phyloP scores from a whole-genome alignment of 2,888 invertebrate genomes.

The Drosophila algonquin region DNA sequence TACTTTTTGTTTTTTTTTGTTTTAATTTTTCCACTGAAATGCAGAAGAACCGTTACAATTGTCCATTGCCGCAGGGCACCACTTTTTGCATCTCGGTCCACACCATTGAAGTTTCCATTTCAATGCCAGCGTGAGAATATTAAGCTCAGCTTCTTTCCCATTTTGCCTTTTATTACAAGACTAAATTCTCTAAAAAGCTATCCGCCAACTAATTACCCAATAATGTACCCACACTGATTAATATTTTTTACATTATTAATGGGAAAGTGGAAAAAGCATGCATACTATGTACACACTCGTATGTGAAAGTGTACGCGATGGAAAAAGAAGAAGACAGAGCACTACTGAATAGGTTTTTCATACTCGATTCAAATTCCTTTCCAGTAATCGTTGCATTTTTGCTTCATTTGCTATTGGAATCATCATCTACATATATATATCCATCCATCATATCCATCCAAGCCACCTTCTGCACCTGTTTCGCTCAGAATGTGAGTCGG shows the following conservation, averaged over 20 bases:
- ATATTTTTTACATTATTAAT: slow-evolving; percentile 24
- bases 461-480: neutral
- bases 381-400: slow-evolving; percentile 1
- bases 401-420: neutral
- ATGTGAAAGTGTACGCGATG: slow-evolving; percentile 1
- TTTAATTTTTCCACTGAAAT: neutral
- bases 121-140: slow-evolving; percentile 24
- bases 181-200: slow-evolving; percentile 14
- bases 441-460: neutral
- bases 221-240: slow-evolving; percentile 1
- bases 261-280: slow-evolving; percentile 34
- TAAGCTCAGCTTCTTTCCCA: slow-evolving; percentile 18
- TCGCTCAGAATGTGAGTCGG: slow-evolving; percentile 9
- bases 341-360: neutral
- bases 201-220: slow-evolving; percentile 35
- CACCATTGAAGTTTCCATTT: neutral
- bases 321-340: slow-evolving; percentile 19
- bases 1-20: neutral
- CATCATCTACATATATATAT: neutral
- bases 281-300: neutral
- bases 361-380: neutral
- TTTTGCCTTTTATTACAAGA: slow-evolving; percentile 37
- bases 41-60: neutral
- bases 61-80: neutral
- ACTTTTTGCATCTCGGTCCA: neutral